Percentiles rank a stretch among this genome's conserved stretches.
Evolutionary conservation across 1,140 invertebrate species (phyloP).

Genomic region (Drosophila sturtevanti): DNA sequence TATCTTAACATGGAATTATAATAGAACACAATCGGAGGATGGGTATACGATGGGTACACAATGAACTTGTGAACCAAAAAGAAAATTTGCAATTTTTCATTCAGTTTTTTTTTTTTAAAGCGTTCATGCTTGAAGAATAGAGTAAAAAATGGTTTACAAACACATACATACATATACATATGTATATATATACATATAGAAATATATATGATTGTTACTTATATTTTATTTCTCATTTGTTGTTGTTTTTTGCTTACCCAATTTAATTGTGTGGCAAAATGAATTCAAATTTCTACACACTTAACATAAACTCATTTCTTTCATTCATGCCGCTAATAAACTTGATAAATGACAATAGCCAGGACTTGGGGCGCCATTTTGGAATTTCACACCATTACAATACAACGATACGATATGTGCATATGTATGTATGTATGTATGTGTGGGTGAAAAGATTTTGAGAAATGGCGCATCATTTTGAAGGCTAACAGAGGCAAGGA

Average conservation of each 20-base stretch:
- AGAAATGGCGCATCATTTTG: conserved; percentile 74
- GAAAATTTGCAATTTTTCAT: background rate
- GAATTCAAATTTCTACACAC: conserved; percentile 35
- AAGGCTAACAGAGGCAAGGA: conserved; percentile 35
- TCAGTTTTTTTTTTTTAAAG: background rate
- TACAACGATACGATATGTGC: too few species aligned
- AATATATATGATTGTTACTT: background rate
- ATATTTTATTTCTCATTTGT: background rate
- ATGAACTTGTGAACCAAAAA: conserved; percentile 1
- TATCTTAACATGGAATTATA: too few species aligned
- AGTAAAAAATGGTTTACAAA: background rate
- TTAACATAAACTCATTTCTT: conserved; percentile 25
- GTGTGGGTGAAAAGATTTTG: conserved; percentile 54
- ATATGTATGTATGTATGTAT: conserved; percentile 12
- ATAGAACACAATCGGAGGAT: too few species aligned
- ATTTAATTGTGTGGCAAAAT: conserved; percentile 56
- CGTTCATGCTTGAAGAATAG: background rate
- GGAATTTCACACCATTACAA: conserved; percentile 76
- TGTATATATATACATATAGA: background rate
- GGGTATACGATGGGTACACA: too few species aligned
- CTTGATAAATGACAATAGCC: conserved; percentile 73
- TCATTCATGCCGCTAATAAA: conserved; percentile 64
- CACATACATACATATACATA: too few species aligned
- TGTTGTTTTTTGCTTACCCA: background rate
- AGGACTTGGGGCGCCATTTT: conserved; percentile 61